Conservation (phyloP, 2,888 invertebrate genomes). For the Eupithecia pulchellata region DNA sequence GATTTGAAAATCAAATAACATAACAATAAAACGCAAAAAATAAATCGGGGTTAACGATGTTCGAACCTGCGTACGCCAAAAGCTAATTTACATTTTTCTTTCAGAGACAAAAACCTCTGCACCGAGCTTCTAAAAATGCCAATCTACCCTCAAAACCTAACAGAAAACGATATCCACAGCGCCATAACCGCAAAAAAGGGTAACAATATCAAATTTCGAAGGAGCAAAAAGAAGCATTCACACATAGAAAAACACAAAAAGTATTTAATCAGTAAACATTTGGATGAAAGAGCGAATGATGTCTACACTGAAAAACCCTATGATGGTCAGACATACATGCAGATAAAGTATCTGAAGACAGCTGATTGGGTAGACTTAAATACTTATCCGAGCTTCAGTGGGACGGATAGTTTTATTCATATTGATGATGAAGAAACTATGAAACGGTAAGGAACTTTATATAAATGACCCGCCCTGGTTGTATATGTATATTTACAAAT, state of each 20-base stretch:
- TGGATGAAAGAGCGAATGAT: constrained; percentile 63
- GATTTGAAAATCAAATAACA: neutral
- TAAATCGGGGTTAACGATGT: neutral
- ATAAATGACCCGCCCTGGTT: no score
- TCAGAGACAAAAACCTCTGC: constrained; percentile 64
- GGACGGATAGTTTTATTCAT: constrained; percentile 93
- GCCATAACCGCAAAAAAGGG: constrained; percentile 77
- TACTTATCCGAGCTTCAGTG: constrained; percentile 91
- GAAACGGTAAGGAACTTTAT: constrained; percentile 87
- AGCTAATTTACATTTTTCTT: constrained; percentile 37
- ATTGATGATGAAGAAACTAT: constrained; percentile 95
- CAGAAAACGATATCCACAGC: constrained; percentile 67
- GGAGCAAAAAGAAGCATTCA: constrained; percentile 66
- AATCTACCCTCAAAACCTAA: constrained; percentile 61
- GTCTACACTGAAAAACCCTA: constrained; percentile 67
- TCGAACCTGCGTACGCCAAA: neutral
- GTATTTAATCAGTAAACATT: constrained; percentile 61
- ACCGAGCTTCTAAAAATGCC: constrained; percentile 64
- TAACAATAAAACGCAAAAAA: neutral
- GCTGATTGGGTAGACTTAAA: constrained; percentile 77
- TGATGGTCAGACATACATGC: constrained; percentile 78
- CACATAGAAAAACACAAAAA: constrained; percentile 69
- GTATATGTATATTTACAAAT: no score
- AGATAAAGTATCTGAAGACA: constrained; percentile 77
- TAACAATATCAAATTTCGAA: constrained; percentile 68